A percentile compares a stretch with the other conserved stretches of the same genome.
Evolutionary conservation across 2,888 invertebrate species (phyloP).

Genomic region (Gymnosoma rotundatum): DNA sequence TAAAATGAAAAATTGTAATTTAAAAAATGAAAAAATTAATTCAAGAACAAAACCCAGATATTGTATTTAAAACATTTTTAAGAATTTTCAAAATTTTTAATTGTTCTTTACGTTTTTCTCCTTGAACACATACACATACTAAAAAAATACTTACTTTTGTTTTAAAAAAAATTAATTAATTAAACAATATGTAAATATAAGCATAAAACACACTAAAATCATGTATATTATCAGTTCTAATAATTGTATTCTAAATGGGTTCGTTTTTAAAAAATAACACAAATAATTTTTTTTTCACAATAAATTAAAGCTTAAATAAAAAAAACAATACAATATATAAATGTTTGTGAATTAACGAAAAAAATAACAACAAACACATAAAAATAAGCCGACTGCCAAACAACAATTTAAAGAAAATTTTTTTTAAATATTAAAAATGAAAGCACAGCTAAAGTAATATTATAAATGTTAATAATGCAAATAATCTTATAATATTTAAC

Average conservation of each 20-base stretch:
- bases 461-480: slow-evolving; percentile 36
- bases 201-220: slow-evolving; percentile 29
- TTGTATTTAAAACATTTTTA: slow-evolving; percentile 54
- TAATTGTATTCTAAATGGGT: slow-evolving; percentile 67
- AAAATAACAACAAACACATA: slow-evolving; percentile 62
- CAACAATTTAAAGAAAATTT: slow-evolving; percentile 65
- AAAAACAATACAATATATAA: slow-evolving; percentile 35
- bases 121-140: not conserved
- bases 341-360: slow-evolving; percentile 70
- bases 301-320: slow-evolving; percentile 29
- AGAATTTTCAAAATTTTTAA: slow-evolving; percentile 32
- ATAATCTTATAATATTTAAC: not conserved
- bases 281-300: slow-evolving; percentile 60
- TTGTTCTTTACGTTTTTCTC: not conserved
- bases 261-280: slow-evolving; percentile 55
- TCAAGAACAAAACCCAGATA: slow-evolving; percentile 47
- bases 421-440: slow-evolving; percentile 14
- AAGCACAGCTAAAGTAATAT: slow-evolving; percentile 58
- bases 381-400: slow-evolving; percentile 77
- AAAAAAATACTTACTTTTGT: not conserved
- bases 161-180: not conserved
- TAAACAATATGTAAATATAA: slow-evolving; percentile 55
- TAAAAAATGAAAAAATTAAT: slow-evolving; percentile 36
- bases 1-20: slow-evolving; percentile 11
- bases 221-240: slow-evolving; percentile 67